Conservation (phyloP, 1,140 invertebrate species). For the Camponotus vicinus region DNA sequence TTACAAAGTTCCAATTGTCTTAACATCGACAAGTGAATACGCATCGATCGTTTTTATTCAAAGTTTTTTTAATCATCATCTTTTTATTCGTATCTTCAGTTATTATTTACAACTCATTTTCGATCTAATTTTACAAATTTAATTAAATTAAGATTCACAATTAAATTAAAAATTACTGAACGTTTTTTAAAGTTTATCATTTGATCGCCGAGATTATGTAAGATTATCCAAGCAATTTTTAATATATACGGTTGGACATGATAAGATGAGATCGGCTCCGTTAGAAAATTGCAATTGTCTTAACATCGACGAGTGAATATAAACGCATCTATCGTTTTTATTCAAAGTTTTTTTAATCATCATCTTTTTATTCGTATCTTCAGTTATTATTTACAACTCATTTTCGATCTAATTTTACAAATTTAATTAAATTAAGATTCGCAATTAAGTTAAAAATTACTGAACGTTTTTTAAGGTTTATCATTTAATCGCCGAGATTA, state of each 20-base stretch:
- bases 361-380: background rate
- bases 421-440: background rate
- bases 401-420: background rate
- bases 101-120: background rate
- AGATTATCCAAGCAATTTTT: background rate
- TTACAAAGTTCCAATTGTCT: background rate
- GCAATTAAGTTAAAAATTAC: background rate
- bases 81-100: constrained; percentile 6
- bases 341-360: background rate
- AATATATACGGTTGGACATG: background rate
- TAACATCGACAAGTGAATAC: background rate
- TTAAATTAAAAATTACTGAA: background rate
- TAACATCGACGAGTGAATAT: background rate
- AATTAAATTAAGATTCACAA: background rate
- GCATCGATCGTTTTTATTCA: background rate
- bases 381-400: background rate
- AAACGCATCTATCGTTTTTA: background rate
- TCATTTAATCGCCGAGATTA: background rate
- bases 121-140: background rate
- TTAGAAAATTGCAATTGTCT: background rate
- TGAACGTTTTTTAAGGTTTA: background rate
- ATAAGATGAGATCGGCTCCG: too few relatives aligned
- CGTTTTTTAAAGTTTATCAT: background rate
- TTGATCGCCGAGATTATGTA: background rate
- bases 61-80: background rate